A percentile compares a stretch with the other conserved stretches of the same genome.
phyloP scores from a whole-genome alignment of 2,888 invertebrate species.

The Pterostichus niger region DNA sequence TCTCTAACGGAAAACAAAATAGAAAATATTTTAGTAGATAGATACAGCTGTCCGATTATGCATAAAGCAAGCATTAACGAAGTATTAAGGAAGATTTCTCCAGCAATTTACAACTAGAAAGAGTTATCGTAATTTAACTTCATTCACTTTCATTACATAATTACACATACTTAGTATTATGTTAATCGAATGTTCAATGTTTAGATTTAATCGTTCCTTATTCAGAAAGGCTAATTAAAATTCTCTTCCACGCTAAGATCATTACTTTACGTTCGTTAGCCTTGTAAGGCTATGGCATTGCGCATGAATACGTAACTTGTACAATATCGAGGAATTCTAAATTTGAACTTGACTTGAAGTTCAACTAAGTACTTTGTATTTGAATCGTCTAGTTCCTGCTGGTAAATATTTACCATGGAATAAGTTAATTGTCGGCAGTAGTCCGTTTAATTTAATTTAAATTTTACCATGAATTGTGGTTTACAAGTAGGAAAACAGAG shows the following conservation, averaged over 20 bases:
- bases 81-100: conserved; percentile 36
- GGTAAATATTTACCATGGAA: too few species aligned
- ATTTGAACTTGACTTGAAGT: conserved; percentile 34
- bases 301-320: conserved; percentile 13
- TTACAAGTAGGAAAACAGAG: too few species aligned
- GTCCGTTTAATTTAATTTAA: too few species aligned
- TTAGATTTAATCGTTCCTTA: conserved; percentile 37
- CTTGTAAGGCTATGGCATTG: conserved; percentile 38
- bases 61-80: not conserved
- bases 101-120: conserved; percentile 10
- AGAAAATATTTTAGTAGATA: conserved; percentile 25
- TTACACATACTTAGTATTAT: conserved; percentile 25
- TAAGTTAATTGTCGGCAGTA: too few species aligned
- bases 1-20: not conserved
- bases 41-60: not conserved
- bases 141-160: conserved; percentile 40
- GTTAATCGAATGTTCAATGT: conserved; percentile 35
- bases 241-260: conserved; percentile 46
- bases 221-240: conserved; percentile 42
- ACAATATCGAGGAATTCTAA: conserved; percentile 19
- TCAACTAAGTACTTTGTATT: not conserved
- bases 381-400: not conserved
- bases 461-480: too few species aligned
- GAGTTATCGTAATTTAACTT: conserved; percentile 9
- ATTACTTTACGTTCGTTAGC: conserved; percentile 47